Percentiles rank a stretch among this genome's conserved stretches.
phyloP scores from a whole-genome alignment of 1,140 invertebrate genomes.

The Chelonus insularis region DNA sequence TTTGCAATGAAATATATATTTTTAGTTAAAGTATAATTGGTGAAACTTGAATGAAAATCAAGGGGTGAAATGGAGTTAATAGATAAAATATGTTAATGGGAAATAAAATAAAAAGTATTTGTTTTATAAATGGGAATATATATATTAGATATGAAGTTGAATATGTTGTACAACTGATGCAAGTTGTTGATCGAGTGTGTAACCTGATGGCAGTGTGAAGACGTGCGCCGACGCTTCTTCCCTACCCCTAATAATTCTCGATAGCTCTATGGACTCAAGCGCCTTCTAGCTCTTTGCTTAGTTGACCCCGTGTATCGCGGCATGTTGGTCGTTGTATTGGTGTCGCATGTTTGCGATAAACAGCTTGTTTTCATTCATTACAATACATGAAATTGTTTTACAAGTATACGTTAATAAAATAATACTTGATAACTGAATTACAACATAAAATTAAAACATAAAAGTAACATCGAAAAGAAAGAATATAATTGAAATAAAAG shows the following conservation, averaged over 20 bases:
- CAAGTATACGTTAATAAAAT: too few relatives aligned
- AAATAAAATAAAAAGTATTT: too few relatives aligned
- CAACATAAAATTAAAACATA: too few relatives aligned
- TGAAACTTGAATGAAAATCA: too few relatives aligned
- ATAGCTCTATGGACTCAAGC: conserved; percentile 35
- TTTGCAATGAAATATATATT: too few relatives aligned
- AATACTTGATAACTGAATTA: too few relatives aligned
- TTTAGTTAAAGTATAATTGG: too few relatives aligned
- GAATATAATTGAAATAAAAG: background rate
- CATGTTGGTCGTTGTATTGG: conserved; percentile 50
- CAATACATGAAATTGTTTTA: background rate
- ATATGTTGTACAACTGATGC: background rate
- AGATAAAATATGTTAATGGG: too few relatives aligned
- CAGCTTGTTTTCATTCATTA: conserved; percentile 5
- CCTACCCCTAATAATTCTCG: conserved; percentile 16
- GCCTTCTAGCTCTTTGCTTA: conserved; percentile 45
- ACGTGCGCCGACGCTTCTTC: conserved; percentile 22
- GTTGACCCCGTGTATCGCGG: conserved; percentile 61
- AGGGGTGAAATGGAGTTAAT: too few relatives aligned
- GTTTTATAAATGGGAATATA: background rate
- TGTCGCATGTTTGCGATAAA: conserved; percentile 34
- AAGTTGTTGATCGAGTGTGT: conserved; percentile 3
- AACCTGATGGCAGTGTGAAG: background rate
- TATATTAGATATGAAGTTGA: background rate
- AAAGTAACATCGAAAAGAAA: too few relatives aligned